Evolutionary conservation across 1,140 invertebrate species (phyloP).

Genomic region (Drosophila kurseongensis): DNA sequence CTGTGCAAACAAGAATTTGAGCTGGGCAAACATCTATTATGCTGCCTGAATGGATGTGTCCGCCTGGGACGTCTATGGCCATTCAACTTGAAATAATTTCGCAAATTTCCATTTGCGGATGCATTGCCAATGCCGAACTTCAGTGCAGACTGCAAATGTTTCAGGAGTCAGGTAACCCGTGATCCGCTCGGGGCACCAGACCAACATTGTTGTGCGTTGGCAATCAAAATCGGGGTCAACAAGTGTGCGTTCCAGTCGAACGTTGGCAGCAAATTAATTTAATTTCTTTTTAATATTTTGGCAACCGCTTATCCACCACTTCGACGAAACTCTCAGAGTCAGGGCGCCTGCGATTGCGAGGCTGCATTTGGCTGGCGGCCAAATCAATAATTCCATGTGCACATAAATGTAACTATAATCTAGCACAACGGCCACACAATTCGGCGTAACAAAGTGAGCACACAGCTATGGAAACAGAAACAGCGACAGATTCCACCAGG

Average conservation of each 20-base stretch:
- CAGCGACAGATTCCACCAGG: conserved; percentile 22
- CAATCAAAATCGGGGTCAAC: conserved; percentile 49
- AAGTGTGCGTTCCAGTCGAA: conserved; percentile 28
- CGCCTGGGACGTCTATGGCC: conserved; percentile 47
- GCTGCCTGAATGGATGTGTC: conserved; percentile 55
- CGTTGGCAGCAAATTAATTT: conserved; percentile 58
- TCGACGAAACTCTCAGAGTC: conserved; percentile 9
- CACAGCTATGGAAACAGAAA: conserved; percentile 8
- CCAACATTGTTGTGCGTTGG: conserved; percentile 27
- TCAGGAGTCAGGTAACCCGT: conserved; percentile 18
- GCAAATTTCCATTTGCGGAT: conserved; percentile 68
- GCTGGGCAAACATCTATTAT: conserved; percentile 73
- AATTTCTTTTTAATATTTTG: conserved; percentile 46
- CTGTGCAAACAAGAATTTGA: conserved; percentile 61
- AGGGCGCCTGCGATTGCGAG: conserved; percentile 7
- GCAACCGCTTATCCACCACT: conserved; percentile 15
- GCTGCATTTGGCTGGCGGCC: conserved; percentile 29
- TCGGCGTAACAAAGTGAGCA: conserved; percentile 29
- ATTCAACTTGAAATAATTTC: conserved; percentile 75
- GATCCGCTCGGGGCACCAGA: background rate
- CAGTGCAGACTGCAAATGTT: conserved; percentile 29
- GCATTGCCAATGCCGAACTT: conserved; percentile 25
- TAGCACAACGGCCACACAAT: conserved; percentile 8
- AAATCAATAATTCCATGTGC: conserved; percentile 50
- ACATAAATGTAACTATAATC: conserved; percentile 40